Evolutionary conservation across 2,888 invertebrate species (phyloP).

Genomic region (Lydus trimaculatus): DNA sequence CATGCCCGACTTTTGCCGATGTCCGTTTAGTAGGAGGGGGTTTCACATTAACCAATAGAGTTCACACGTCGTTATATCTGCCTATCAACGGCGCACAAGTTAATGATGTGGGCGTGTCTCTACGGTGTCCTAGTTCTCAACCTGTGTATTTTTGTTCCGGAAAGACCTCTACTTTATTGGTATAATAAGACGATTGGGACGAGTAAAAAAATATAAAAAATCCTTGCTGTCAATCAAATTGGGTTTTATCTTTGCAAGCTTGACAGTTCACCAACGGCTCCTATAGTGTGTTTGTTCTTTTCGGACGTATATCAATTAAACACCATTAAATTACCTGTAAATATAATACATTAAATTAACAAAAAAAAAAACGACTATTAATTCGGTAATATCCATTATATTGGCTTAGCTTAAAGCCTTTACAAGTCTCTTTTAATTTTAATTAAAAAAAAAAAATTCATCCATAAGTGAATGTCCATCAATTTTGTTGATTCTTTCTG

Average conservation of each 20-base stretch:
- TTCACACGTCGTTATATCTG: too few species aligned
- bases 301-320: constrained; percentile 30
- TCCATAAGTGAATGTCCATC: not conserved
- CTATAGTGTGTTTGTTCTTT: constrained; percentile 29
- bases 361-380: constrained; percentile 8
- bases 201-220: not conserved
- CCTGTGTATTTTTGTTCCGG: too few species aligned
- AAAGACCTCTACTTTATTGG: too few species aligned
- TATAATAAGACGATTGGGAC: not conserved
- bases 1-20: too few species aligned
- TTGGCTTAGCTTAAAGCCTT: not conserved
- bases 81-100: too few species aligned
- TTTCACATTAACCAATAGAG: too few species aligned
- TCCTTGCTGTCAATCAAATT: constrained; percentile 33
- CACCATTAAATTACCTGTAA: constrained; percentile 29
- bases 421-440: not conserved
- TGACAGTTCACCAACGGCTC: constrained; percentile 35
- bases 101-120: too few species aligned
- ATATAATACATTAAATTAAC: too few species aligned
- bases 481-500: not conserved
- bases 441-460: not conserved
- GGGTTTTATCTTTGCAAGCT: constrained; percentile 33
- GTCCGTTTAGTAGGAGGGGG: too few species aligned
- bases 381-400: not conserved
- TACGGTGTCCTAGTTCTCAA: too few species aligned